Evolutionary conservation across 1,140 invertebrate genomes (phyloP), one percentile per base, ranked within the genome.

Genomic region (Apolygus lucorum): DNA sequence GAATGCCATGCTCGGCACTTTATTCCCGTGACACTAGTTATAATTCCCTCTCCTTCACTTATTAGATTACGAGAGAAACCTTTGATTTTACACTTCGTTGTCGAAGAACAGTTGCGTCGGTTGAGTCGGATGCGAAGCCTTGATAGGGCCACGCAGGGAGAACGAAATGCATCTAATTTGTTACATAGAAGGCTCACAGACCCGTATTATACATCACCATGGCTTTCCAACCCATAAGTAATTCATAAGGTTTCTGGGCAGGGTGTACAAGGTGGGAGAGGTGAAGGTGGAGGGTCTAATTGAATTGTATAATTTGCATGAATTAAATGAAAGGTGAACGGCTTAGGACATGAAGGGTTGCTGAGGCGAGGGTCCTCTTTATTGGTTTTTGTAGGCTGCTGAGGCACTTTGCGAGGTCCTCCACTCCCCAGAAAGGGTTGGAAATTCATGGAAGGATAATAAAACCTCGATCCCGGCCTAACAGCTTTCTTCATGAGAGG

Each of bases 251-350:
- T 13, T 24, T 13, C 22, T 4, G 54, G 22, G 4, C 22, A 21
- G 22, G 54, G 54, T 11, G 54, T 4, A 59, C 2, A 21, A 21
- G 22, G 34, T 17, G 34, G 17, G 17, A 17, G 8, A 49, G 34
- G 17, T 8, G 34, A 49, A 49, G 34, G 34, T 11, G 34, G 34
- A 17, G 17, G 17, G 34, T 8, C 34, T 49, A 59, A 59, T 59
- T 59, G 54, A 59, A 59, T 17, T 59, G 54, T 59, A 59, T 59
- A 24, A 59, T 59, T 59, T 59, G 22, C 54, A 59, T 59, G 54
- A 59, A 59, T 59, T 59, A 59, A 59, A 13, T 59, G 54, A 24
- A 59, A 59, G 22, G 54, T 59, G 54, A 17, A 59, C 4, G 54
- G 22, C 2, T 13, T 4, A 59, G 54, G 54, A 24, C 17, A 17